These are phyloP conservation scores for Aplochiton taeniatus DNA, from an alignment of 2,797 vertebrate species.

Conservation along the genomic window DNA sequence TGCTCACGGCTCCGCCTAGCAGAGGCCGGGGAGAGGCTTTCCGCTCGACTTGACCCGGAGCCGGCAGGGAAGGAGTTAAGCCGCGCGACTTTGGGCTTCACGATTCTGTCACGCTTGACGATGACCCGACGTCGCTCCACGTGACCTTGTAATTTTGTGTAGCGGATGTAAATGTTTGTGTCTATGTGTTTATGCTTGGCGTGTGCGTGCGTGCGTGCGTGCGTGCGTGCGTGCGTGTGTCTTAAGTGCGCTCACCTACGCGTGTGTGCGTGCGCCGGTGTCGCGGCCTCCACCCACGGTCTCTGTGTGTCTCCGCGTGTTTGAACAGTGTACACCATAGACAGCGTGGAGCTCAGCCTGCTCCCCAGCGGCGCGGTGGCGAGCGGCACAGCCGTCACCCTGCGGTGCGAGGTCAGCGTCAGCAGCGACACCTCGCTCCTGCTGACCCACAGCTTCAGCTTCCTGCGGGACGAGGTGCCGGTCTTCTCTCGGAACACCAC, in stretches of 20 bases:
- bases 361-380: conserved; percentile 49
- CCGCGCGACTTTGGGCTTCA: too few relatives aligned
- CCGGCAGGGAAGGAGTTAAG: conserved; percentile 21
- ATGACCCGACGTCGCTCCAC: conserved; percentile 25
- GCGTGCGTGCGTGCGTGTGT: conserved; percentile 1
- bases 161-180: background rate
- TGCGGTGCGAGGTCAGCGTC: conserved; percentile 63
- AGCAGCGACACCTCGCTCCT: conserved; percentile 50
- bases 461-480: conserved; percentile 38
- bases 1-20: conserved; percentile 26
- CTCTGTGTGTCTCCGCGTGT: conserved; percentile 7
- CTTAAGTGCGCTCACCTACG: background rate
- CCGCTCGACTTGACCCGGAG: conserved; percentile 35
- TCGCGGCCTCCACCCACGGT: conserved; percentile 23
- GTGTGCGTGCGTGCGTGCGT: background rate
- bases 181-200: background rate
- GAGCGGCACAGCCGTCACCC: conserved; percentile 58
- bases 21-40: conserved; percentile 11
- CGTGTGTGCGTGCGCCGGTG: background rate
- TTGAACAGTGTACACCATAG: conserved; percentile 64
- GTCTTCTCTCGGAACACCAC: conserved; percentile 41
- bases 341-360: conserved; percentile 57
- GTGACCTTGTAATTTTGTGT: conserved; percentile 10
- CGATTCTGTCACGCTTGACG: conserved; percentile 21
- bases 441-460: conserved; percentile 55